Percentiles rank a stretch among this genome's conserved stretches.
These are phyloP conservation scores for Rattus rattus DNA, from an alignment of 2,113 vertebrate genomes.

Conservation along the genomic window DNA sequence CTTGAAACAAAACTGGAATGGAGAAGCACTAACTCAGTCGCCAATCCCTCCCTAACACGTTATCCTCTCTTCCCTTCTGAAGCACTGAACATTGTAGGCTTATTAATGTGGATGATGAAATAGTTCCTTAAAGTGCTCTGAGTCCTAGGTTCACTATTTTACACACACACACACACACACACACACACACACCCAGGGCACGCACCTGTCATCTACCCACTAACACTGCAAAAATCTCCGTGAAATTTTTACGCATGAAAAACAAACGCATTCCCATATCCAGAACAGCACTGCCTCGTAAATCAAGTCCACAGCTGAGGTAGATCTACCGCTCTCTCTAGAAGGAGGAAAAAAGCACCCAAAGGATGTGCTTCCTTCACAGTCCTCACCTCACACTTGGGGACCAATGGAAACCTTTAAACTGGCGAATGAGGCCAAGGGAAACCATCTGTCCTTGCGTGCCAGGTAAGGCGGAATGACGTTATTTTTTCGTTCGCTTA, in stretches of 20 bases:
- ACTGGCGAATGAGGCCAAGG: neutral
- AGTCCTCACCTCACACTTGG: neutral
- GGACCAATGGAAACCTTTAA: slow-evolving; percentile 1
- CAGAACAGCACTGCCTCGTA: neutral
- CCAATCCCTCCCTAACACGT: neutral
- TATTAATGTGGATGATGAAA: neutral
- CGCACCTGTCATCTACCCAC: neutral
- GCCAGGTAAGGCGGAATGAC: neutral
- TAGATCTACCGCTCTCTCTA: neutral
- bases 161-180: too few relatives aligned
- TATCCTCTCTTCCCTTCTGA: neutral
- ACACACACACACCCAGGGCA: neutral
- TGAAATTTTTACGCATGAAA: too few relatives aligned
- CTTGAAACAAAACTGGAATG: neutral
- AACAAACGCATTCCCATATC: neutral
- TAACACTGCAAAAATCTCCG: neutral
- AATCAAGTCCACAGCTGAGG: neutral
- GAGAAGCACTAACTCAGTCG: neutral
- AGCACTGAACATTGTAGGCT: neutral
- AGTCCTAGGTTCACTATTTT: neutral
- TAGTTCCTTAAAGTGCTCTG: neutral
- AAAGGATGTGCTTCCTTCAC: neutral
- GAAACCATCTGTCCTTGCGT: neutral
- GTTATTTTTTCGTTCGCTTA: neutral
- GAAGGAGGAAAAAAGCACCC: neutral